These are phyloP conservation scores for Brienomyrus brachyistius DNA, from an alignment of 2,113 vertebrate species.

Conservation along the genomic window DNA sequence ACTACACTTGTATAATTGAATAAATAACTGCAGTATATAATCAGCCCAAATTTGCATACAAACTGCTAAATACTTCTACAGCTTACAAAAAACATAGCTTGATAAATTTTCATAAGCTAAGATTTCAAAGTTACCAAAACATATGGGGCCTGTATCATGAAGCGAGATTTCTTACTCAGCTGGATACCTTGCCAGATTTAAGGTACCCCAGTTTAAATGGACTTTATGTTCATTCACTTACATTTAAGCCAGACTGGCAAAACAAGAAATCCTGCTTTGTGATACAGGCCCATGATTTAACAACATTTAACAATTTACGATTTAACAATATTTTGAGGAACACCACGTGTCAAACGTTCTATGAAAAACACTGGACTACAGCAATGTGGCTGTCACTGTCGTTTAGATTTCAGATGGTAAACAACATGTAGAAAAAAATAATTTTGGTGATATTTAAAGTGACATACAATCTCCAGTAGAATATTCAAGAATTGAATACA, in stretches of 20 bases:
- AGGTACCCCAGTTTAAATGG: background rate
- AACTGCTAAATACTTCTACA: background rate
- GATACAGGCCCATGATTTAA: background rate
- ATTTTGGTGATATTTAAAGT: background rate
- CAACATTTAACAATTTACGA: background rate
- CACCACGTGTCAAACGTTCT: background rate
- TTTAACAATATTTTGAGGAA: background rate
- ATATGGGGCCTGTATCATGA: background rate
- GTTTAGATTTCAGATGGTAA: background rate
- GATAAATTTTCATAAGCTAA: background rate
- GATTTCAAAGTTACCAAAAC: background rate
- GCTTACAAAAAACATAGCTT: background rate
- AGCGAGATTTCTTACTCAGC: background rate
- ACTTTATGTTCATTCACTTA: background rate
- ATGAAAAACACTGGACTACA: background rate
- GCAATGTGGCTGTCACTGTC: background rate
- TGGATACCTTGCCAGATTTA: background rate
- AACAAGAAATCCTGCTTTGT: background rate
- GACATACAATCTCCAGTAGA: background rate
- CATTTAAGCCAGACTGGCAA: background rate
- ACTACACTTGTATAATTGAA: background rate
- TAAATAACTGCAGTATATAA: background rate
- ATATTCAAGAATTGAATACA: background rate
- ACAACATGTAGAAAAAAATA: background rate
- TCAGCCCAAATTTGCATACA: background rate